Evolutionary conservation across 2,888 invertebrate genomes (phyloP).

Genomic region (Hedya salicella): DNA sequence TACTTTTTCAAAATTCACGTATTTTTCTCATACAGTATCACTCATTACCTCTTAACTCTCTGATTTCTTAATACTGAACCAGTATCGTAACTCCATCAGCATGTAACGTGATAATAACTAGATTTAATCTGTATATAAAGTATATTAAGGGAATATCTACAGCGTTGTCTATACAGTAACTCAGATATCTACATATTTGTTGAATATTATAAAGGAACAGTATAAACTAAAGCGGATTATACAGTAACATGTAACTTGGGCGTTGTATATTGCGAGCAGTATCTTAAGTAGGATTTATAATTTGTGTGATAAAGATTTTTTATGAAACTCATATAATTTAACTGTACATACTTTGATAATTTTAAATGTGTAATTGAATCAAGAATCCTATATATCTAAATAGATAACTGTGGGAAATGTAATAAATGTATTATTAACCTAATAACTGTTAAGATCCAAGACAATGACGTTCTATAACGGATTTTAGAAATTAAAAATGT

Average conservation of each 20-base stretch:
- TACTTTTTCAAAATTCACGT: too few species aligned
- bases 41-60: too few species aligned
- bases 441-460: slow-evolving; percentile 5
- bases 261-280: slow-evolving; percentile 73
- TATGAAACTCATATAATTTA: slow-evolving; percentile 26
- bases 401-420: slow-evolving; percentile 16
- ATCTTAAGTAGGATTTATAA: slow-evolving; percentile 47
- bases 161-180: slow-evolving; percentile 53
- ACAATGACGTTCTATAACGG: neutral
- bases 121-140: slow-evolving; percentile 77
- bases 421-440: slow-evolving; percentile 18
- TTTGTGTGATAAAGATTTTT: slow-evolving; percentile 37
- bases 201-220: slow-evolving; percentile 46
- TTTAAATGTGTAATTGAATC: slow-evolving; percentile 33
- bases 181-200: slow-evolving; percentile 57
- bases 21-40: too few species aligned
- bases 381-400: slow-evolving; percentile 25
- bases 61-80: slow-evolving; percentile 39
- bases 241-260: slow-evolving; percentile 27
- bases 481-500: neutral
- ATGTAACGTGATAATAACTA: slow-evolving; percentile 85
- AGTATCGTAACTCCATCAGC: slow-evolving; percentile 60
- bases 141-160: slow-evolving; percentile 63
- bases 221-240: slow-evolving; percentile 45
- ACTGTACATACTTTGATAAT: slow-evolving; percentile 36